Percentiles rank a stretch among this genome's conserved stretches.
Evolutionary conservation across 2,888 invertebrate species (phyloP).

Genomic region (Philaethria dido): DNA sequence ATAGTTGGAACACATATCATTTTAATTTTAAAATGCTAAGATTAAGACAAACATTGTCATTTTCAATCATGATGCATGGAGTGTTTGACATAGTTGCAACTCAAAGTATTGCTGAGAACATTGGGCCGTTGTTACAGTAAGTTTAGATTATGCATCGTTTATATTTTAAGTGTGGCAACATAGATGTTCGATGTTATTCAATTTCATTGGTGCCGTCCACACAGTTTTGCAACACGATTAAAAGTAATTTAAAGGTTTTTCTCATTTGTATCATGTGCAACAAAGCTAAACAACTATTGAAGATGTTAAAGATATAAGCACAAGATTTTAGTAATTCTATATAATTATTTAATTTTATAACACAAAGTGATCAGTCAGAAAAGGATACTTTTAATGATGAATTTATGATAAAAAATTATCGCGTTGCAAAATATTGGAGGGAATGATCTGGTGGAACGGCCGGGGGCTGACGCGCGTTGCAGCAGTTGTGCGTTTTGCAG

Average conservation of each 20-base stretch:
- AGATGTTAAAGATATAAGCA: not conserved
- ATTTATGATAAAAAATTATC: conserved; percentile 16
- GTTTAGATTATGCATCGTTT: conserved; percentile 36
- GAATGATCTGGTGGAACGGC: not conserved
- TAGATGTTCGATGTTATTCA: conserved; percentile 39
- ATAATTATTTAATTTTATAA: not conserved
- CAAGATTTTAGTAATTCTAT: not conserved
- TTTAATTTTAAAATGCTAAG: not conserved
- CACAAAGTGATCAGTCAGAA: not conserved
- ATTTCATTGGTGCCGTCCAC: conserved; percentile 26
- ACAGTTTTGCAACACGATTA: conserved; percentile 37
- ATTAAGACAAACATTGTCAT: not conserved
- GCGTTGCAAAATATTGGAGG: conserved; percentile 33
- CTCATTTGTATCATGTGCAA: not conserved
- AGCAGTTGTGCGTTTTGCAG: conserved; percentile 57
- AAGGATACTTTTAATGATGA: not conserved
- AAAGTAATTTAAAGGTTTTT: not conserved
- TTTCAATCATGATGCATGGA: conserved; percentile 37
- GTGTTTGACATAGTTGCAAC: conserved; percentile 41
- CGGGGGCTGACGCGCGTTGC: conserved; percentile 36
- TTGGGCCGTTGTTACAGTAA: conserved; percentile 35
- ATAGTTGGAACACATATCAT: conserved; percentile 40
- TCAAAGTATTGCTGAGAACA: conserved; percentile 42
- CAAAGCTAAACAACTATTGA: not conserved
- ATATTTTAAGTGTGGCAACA: conserved; percentile 42